Conservation (phyloP, 2,113 vertebrate species). For the Megaceryle torquata region DNA sequence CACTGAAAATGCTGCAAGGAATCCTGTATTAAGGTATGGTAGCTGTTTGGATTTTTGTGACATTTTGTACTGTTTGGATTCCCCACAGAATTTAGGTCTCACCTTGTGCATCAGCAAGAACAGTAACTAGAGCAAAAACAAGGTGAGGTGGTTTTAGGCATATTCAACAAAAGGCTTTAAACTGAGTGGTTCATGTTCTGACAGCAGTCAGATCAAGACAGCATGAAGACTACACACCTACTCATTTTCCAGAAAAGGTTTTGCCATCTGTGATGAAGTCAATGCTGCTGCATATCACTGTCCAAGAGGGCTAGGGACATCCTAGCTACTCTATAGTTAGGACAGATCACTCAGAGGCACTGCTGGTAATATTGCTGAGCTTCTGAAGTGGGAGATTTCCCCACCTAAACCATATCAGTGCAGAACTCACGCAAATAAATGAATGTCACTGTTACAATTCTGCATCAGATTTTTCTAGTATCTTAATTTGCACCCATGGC, state of each 20-base stretch:
- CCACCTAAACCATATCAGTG: accelerated
- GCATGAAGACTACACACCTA: background rate
- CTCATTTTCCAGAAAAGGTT: background rate
- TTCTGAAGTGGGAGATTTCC: background rate
- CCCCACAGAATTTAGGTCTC: background rate
- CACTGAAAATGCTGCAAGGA: background rate
- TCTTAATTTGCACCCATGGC: background rate
- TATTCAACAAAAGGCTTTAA: background rate
- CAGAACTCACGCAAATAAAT: background rate
- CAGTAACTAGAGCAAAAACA: background rate
- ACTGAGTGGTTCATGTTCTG: accelerated
- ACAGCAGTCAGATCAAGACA: background rate
- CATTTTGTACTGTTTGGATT: background rate
- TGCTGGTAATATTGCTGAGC: background rate
- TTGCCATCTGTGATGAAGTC: background rate
- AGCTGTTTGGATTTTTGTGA: background rate
- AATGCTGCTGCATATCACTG: background rate
- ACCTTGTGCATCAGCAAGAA: background rate
- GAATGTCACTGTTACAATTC: background rate
- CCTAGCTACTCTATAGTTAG: background rate
- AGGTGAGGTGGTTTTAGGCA: background rate
- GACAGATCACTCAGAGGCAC: background rate
- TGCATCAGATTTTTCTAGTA: background rate
- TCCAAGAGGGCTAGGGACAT: background rate
- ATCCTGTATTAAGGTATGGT: background rate